Base-by-base conservation (phyloP, 2,888 invertebrate species). In the Cylindroiulus punctatus region DNA sequence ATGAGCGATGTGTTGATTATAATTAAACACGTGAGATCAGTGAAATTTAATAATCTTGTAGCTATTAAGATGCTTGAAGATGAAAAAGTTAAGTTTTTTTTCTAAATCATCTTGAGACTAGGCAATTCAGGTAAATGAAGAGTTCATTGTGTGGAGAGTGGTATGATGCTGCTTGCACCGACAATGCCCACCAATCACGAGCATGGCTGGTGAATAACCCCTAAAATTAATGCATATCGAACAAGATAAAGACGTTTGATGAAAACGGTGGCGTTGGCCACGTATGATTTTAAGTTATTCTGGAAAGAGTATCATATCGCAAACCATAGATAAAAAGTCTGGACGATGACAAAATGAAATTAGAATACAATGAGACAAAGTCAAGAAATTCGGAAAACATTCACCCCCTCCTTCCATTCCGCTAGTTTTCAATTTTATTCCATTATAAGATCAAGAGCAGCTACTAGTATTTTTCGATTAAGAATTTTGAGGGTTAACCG, bases 381-480 rank as follows among this genome's bases (percentile, higher is more conserved):
- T 65, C 26, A 26, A 57, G n/a, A n/a, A 36, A 36, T 36, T 36
- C 36, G 2, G 3, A 36, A 36, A 36, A 36, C 7, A 65, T 76
- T 76, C 12, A 76, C 76, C 76, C 76, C 76, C 30, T 30, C 14
- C 30, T 30, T 76, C 76, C 26, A 30, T 30, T 8, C 76, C 76
- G 76, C 76, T 76, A 76, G 26, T 30, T 76, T 76, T 76, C 14
- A 26, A 76, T 76, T 57, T 76, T 76, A 26, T 76, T 76, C 14
- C 30, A 14, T 1, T 76, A 30, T 76, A 26, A 30, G 30, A 76
- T 76, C 76, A 30, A 76, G 76, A 14, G 76, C 76, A 76, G 14
- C 76, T 30, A n/a, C n/a, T n/a, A n/a, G n/a, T n/a, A 76, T 76
- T 30, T 76, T 76, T 76, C 76, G 76, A 76, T 76, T 76, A 76